Evolutionary conservation across 1,140 invertebrate species (phyloP), one percentile per base, ranked within the genome.

Genomic region (Orussus abietinus): DNA sequence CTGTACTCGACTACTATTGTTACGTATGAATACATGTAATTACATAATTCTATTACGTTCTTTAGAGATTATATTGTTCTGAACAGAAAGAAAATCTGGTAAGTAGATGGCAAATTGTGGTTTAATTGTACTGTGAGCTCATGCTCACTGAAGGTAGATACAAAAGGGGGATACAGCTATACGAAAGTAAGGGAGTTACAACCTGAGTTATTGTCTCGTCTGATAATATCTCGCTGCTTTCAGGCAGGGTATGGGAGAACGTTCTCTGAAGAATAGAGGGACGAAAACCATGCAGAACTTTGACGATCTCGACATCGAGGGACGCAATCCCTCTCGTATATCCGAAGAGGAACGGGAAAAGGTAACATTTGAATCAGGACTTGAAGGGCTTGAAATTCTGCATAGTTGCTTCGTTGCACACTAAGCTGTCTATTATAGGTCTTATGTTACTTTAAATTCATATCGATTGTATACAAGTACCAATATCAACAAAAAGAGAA

Each of bases 221-320:
- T 36, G 13, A 36, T 36, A 19, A 18, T 19, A 36, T 17, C 11
- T 36, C 11, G 34, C 15, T 36, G 34, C 12, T 36, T 36, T 20
- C 34, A 36, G 34, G 21, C 11, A n/a, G n/a, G n/a, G n/a, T n/a
- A n/a, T n/a, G n/a, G n/a, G n/a, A n/a, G n/a, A n/a, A n/a, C n/a
- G n/a, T n/a, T n/a, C n/a, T n/a, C n/a, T n/a, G n/a, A n/a, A n/a
- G n/a, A n/a, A 19, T 20, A 19, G 34, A 36, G 15, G 34, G n/a
- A n/a, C n/a, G n/a, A n/a, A n/a, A 15, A 36, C 18, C 13, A 74
- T 74, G 71, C 69, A 72, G 57, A 74, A 74, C 51, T 74, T 72
- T 43, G 71, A 74, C 20, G 71, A 74, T 60, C 69, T 74, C 36
- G 71, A 74, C 49, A 72, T 74, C 42, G 71, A 74, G 54, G 71